Base-by-base conservation (phyloP, 1,140 invertebrate species). In the Drosophila guanche region DNA sequence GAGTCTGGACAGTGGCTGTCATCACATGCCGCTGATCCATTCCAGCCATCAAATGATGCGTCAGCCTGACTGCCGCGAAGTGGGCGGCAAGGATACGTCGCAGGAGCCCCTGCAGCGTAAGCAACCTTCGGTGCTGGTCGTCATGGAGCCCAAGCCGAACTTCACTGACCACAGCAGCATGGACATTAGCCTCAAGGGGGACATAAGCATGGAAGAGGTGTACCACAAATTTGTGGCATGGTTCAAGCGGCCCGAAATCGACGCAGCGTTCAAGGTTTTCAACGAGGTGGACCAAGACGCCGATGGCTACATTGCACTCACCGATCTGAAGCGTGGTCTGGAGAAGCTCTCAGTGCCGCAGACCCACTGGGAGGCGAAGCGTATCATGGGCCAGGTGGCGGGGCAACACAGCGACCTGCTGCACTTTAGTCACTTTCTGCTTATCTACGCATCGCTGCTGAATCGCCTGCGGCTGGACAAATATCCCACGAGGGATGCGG, bases 341-440 rank as follows among this genome's bases (percentile, higher is more conserved):
- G 80, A 85, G 16, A 69, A 66, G 25, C 53, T 86, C 20, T 48
- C 66, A 3, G 22, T 80, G 16, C 81, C 80, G 3, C 80, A 85
- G 14, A 85, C 80, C 2, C 80, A 85, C 46, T 22, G 86, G 47
- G 65, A 50, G 3, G 45, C 60, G 20, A 85, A 86, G 8, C 12
- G 53, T 8, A 4, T 69, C 0, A 86, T 85, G 68, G 37, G 40
- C 5, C 42, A 73, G 7, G 47, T 69, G 16, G 72, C 46, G 2
- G 73, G 57, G 2, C n/a, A 25, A 0, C 12, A 14, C 3, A 22
- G 33, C 5, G 45, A 12, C 0, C 37, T 40, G 1, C 16, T 85
- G 3, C 65, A 51, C 7, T 85, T 85, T n/a, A 48, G 59, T 27
- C 68, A 85, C 10, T 62, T 70, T n/a, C 50, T 85, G 1, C 41